A percentile compares a stretch with the other conserved stretches of the same genome.
These are phyloP conservation scores for Tupaia chinensis DNA, from an alignment of 2,113 vertebrate genomes.

Conservation along the genomic window DNA sequence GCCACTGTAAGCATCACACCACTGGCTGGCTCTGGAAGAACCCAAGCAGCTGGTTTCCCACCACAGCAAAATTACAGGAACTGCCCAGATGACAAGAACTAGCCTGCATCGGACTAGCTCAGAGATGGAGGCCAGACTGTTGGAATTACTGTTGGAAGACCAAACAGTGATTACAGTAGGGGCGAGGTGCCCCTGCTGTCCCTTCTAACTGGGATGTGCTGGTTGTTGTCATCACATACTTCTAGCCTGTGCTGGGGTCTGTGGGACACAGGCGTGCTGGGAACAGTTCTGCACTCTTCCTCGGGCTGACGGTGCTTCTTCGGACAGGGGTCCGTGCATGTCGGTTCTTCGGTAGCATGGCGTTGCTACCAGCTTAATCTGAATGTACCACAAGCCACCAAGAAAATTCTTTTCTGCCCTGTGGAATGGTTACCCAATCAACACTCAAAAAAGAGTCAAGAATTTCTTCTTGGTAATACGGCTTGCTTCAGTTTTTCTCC, in stretches of 20 bases:
- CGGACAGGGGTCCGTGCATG: no score
- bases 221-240: rapidly evolving
- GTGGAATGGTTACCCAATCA: not conserved
- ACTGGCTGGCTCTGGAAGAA: no score
- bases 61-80: no score
- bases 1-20: no score
- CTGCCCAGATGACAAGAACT: not conserved
- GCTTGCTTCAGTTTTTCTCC: constrained; percentile 62
- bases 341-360: no score
- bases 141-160: not conserved
- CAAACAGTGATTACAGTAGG: not conserved
- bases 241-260: not conserved
- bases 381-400: not conserved
- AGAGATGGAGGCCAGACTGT: not conserved
- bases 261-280: not conserved
- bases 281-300: no score
- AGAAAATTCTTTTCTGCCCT: not conserved
- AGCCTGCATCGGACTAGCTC: rapidly evolving
- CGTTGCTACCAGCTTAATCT: not conserved
- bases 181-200: not conserved
- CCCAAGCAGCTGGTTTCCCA: not conserved
- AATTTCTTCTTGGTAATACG: constrained; percentile 58
- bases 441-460: not conserved
- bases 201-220: no score
- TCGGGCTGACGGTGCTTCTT: not conserved